Evolutionary conservation across 2,797 vertebrate species (phyloP), one percentile per base, ranked within the genome.

Genomic region (Trichosurus vulpecula): DNA sequence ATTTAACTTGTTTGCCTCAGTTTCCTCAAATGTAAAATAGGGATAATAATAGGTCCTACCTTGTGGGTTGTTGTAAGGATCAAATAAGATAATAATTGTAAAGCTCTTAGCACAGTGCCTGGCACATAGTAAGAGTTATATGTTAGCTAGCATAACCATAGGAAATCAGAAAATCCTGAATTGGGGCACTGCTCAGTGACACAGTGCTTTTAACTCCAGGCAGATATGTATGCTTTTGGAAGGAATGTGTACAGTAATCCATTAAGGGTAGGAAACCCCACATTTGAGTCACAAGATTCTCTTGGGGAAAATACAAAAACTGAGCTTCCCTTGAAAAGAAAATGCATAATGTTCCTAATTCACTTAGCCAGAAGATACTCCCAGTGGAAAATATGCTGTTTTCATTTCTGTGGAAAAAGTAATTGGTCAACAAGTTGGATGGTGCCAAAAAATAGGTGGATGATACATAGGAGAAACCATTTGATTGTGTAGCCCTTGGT

Each of bases 331-430:
- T 13, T 74, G 51, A 93, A 95, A 93, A 2, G 74, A 35, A 81
- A 91, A 92, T 61, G 2, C 55, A 47, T 87, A 95, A 92, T 61
- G 61, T 87, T 95, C 57, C 54, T 29, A 95, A 55, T 47, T 61
- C 35, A 89, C 22, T 47, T 61, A 89, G n/a, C 13, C 29, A 95
- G 89, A 94, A 93, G 89, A 87, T 19, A 2, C 41, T 92, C 89
- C 52, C 93, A 92, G 12, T 35, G 57, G 54, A 6, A 95, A 96
- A 92, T 19, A 10, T 92, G 41, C n/a, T 58, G 58, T 91, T 95
- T 95, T 89, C 53, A 94, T 87, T 31, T 61, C 35, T 27, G 54
- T 90, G 41, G 41, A 89, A 95, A n/a, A 29, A 61, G n/a, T 41
- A 95, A 55, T 6, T 8, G 51, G 52, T 94, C 87, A 55, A 55